A percentile compares a stretch with the other conserved stretches of the same genome.
These are phyloP conservation scores for Drosophila infuscata DNA, from an alignment of 2,888 invertebrate genomes.

Conservation along the genomic window DNA sequence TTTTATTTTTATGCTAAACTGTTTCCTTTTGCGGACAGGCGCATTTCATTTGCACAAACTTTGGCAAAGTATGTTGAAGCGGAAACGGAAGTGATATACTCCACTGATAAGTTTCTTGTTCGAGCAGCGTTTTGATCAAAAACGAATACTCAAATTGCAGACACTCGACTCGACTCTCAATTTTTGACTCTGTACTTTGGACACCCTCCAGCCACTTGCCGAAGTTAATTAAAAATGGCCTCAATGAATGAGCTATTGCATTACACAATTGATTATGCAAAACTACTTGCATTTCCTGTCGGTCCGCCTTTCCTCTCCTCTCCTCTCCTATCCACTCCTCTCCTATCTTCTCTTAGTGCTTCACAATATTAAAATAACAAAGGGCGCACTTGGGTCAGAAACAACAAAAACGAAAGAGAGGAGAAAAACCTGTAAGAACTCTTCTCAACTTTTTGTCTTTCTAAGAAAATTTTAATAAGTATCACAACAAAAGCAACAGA, in stretches of 20 bases:
- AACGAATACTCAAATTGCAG: conserved; percentile 7
- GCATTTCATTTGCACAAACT: conserved; percentile 68
- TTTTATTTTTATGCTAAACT: conserved; percentile 69
- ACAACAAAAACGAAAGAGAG: conserved; percentile 28
- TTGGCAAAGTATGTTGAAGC: conserved; percentile 61
- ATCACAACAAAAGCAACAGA: conserved; percentile 39
- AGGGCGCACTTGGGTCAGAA: conserved; percentile 57
- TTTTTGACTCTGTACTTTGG: conserved; percentile 4
- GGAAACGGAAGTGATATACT: conserved; percentile 71
- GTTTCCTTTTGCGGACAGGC: conserved; percentile 64
- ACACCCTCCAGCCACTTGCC: conserved; percentile 23
- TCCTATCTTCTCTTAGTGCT: neutral
- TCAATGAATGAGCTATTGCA: conserved; percentile 60
- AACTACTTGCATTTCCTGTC: conserved; percentile 47
- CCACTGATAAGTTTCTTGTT: conserved; percentile 49
- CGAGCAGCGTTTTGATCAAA: conserved; percentile 29
- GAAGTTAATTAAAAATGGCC: conserved; percentile 64
- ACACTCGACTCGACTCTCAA: neutral
- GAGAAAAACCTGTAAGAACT: conserved; percentile 27
- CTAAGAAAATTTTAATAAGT: conserved; percentile 66
- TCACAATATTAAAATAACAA: conserved; percentile 59
- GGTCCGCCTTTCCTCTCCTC: conserved; percentile 1
- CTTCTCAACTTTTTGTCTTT: conserved; percentile 48
- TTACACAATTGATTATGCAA: conserved; percentile 66
- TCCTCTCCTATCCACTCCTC: neutral